These are phyloP conservation scores for Dendrocopos noguchii DNA, from an alignment of 2,113 vertebrate species.

Conservation along the genomic window DNA sequence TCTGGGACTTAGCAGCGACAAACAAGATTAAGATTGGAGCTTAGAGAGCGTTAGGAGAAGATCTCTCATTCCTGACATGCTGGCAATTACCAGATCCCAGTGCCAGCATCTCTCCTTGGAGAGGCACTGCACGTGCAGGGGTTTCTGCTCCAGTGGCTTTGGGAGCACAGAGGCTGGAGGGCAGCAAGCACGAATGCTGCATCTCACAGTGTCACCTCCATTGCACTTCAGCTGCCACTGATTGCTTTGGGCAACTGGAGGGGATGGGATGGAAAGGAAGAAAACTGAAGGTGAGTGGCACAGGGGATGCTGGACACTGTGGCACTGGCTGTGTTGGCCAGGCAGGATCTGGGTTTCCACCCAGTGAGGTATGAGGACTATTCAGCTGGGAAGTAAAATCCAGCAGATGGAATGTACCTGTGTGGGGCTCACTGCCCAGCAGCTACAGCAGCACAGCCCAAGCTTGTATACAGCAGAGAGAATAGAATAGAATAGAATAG, in stretches of 20 bases:
- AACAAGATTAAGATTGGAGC: conserved; percentile 64
- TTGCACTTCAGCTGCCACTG: background rate
- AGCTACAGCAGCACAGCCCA: background rate
- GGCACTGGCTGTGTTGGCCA: rapidly evolving
- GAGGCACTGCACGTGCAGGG: rapidly evolving
- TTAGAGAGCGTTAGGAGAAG: conserved; percentile 40
- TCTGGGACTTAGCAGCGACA: conserved; percentile 2
- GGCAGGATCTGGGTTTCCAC: background rate
- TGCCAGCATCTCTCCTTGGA: background rate
- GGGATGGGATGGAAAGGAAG: background rate
- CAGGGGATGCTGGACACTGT: background rate
- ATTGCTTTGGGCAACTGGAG: background rate
- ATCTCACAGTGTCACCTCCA: background rate
- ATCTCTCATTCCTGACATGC: background rate
- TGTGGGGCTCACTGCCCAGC: rapidly evolving
- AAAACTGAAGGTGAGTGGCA: background rate
- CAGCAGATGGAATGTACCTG: rapidly evolving
- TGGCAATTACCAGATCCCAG: conserved; percentile 15
- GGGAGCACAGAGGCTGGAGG: background rate
- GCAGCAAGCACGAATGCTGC: rapidly evolving
- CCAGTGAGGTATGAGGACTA: rapidly evolving
- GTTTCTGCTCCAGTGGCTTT: background rate
- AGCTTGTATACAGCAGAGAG: rapidly evolving
- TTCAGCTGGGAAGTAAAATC: background rate
- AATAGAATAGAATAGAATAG: too few relatives aligned